Conservation (phyloP, 2,797 vertebrate species). For the Setipinna tenuifilis region DNA sequence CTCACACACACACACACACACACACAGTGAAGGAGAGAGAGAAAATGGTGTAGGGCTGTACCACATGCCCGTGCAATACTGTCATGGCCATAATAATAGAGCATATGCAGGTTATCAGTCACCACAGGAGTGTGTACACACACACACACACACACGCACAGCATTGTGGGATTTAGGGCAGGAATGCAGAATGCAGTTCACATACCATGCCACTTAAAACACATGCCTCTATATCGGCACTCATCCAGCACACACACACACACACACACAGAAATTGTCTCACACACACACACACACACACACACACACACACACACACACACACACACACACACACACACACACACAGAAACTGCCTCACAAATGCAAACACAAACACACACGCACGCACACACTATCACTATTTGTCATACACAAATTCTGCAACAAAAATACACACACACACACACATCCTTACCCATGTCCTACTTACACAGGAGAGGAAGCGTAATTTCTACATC, state of each 20-base stretch:
- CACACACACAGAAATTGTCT: not conserved
- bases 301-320: not conserved
- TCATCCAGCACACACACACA: not conserved
- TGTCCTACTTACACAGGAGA: no score
- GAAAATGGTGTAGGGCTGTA: slow-evolving; percentile 17
- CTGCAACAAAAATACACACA: not conserved
- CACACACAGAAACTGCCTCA: not conserved
- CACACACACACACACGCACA: not conserved
- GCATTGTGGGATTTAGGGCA: not conserved
- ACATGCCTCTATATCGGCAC: not conserved
- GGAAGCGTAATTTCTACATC: no score
- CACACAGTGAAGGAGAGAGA: not conserved
- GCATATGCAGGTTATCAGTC: slow-evolving; percentile 43
- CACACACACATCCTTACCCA: not conserved
- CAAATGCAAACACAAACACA: not conserved
- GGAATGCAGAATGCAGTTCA: slow-evolving; percentile 6
- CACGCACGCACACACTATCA: no score
- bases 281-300: not conserved
- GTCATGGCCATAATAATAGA: slow-evolving; percentile 52
- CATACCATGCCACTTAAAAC: slow-evolving; percentile 11
- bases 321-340: not conserved
- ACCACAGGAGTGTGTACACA: not conserved
- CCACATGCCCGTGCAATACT: slow-evolving; percentile 38
- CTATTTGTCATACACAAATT: not conserved
- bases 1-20: not conserved